These are phyloP conservation scores for Portevinia maculata DNA, from an alignment of 2,888 invertebrate genomes.

Conservation along the genomic window DNA sequence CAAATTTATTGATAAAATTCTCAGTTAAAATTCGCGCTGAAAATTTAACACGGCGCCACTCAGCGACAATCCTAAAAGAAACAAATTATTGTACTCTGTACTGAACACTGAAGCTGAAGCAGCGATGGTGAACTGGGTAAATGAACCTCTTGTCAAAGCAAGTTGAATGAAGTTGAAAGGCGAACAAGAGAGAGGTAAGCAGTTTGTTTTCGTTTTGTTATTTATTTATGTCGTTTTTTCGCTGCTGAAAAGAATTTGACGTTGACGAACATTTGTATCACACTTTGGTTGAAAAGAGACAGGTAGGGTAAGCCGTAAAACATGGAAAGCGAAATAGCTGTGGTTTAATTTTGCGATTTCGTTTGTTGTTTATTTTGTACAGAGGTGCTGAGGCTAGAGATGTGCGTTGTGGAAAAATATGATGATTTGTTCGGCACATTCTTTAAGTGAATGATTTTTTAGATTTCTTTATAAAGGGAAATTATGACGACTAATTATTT, in stretches of 20 bases:
- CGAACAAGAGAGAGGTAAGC: constrained; percentile 36
- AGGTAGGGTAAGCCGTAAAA: too few species aligned
- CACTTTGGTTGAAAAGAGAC: neutral
- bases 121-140: constrained; percentile 21
- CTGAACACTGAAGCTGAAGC: constrained; percentile 15
- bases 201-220: constrained; percentile 34
- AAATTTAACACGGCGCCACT: constrained; percentile 1
- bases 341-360: too few species aligned
- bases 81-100: constrained; percentile 36
- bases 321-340: too few species aligned
- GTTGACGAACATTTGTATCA: too few species aligned
- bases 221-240: constrained; percentile 28
- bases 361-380: too few species aligned
- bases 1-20: constrained; percentile 17
- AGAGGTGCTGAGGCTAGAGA: too few species aligned
- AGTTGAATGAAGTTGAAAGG: constrained; percentile 21
- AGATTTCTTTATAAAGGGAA: too few species aligned
- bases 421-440: too few species aligned
- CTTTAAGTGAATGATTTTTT: too few species aligned
- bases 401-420: too few species aligned
- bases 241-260: neutral
- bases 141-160: constrained; percentile 5
- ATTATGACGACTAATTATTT: too few species aligned
- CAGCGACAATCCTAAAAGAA: constrained; percentile 28
- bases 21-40: constrained; percentile 26